Evolutionary conservation across 2,888 invertebrate species (phyloP), one percentile per base, ranked within the genome.

Genomic region (Watsonalla cultraria): DNA sequence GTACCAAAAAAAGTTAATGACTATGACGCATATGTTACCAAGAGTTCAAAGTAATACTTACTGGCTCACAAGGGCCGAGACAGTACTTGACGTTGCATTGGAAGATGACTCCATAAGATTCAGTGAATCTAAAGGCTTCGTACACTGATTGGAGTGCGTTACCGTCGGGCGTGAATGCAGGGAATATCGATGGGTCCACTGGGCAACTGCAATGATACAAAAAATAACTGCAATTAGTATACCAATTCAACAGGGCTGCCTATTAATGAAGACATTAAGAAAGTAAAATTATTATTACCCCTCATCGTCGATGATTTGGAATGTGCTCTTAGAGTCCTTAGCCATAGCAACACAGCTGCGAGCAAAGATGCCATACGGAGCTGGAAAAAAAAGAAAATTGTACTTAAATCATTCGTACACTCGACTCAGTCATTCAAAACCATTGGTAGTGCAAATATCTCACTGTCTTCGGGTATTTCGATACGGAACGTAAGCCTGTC

Each of bases 71-170:
- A 65, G 97, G 97, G 77, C 98, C 98, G 60, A 98, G 93, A 76
- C 98, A 98, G 83, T 98, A 98, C 80, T 98, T 98, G 70, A 98
- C 98, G 84, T 98, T 98, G 84, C 98, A 98, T 81, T 98, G 98
- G 94, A 98, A 98, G 81, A 98, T 98, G 59, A 98, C 98, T 51
- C 98, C 98, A 72, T 98, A 98, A 9, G 97, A 98, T 82, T 98
- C 98, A 0, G 98, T 98, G 82, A 98, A 98, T 77, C 98, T 93
- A 92, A 98, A 98, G 0, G 98, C 98, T 87, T 98, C 98, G 77
- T 98, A 98, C 56, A 96, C 93, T 0, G 97, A 97, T 74, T 98
- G 96, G 57, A 97, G 88, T 0, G 97, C 97, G 82, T 97, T 97
- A 56, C 97, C 97, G 72, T 97, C 97, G 47, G 97, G 96, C 51